A percentile compares a stretch with the other conserved stretches of the same genome.
These are phyloP conservation scores for Opisthocomus hoazin DNA, from an alignment of 2,113 vertebrate genomes.

Conservation along the genomic window DNA sequence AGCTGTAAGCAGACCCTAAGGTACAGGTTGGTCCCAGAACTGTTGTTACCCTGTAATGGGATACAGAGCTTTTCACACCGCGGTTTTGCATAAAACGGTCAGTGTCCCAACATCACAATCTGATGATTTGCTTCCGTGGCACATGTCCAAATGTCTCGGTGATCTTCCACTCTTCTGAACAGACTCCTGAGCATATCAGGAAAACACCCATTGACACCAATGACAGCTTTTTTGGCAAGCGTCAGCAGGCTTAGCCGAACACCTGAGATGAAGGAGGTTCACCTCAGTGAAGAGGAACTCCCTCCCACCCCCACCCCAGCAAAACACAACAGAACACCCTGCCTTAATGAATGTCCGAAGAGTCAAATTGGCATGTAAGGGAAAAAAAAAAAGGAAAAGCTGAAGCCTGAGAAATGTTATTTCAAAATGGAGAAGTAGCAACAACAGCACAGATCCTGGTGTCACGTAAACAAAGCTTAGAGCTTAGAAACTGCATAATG, in stretches of 20 bases:
- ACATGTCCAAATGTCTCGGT: background rate
- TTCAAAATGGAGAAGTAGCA: conserved; percentile 34
- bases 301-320: background rate
- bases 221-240: background rate
- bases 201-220: background rate
- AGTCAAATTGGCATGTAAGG: background rate
- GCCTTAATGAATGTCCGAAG: background rate
- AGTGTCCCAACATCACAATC: background rate
- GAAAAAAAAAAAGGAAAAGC: fast-evolving
- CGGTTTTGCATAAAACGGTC: background rate
- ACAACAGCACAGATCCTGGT: background rate
- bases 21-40: background rate
- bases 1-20: background rate
- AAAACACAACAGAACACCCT: background rate
- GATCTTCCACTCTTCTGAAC: background rate
- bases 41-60: background rate
- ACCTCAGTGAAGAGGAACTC: background rate
- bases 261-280: background rate
- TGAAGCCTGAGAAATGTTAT: background rate
- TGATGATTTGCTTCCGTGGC: background rate
- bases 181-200: background rate
- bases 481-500: background rate
- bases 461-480: background rate
- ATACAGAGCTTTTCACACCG: background rate
- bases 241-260: background rate